Evolutionary conservation across 1,140 invertebrate genomes (phyloP).

Genomic region (Lysiphlebus fabarum): DNA sequence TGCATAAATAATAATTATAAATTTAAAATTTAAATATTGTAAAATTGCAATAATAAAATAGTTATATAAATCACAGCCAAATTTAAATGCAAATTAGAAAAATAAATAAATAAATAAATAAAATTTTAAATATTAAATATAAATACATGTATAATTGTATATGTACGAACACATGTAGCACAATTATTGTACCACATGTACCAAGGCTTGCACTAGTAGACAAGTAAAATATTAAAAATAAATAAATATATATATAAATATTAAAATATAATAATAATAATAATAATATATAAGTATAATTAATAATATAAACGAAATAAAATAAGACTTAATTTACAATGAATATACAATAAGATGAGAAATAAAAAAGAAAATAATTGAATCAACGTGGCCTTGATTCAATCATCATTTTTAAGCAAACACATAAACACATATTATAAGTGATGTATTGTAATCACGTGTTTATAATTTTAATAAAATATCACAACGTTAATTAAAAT

Average conservation of each 20-base stretch:
- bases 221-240: neutral
- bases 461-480: constrained; percentile 46
- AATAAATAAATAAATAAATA: too few species aligned
- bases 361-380: constrained; percentile 30
- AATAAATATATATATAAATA: constrained; percentile 12
- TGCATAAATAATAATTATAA: too few species aligned
- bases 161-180: too few species aligned
- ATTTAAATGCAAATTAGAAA: too few species aligned
- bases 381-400: constrained; percentile 45
- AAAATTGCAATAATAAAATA: too few species aligned
- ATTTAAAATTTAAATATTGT: too few species aligned
- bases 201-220: too few species aligned
- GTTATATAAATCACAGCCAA: too few species aligned
- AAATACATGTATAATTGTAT: too few species aligned
- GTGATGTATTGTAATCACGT: constrained; percentile 39
- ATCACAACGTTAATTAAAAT: constrained; percentile 33
- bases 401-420: constrained; percentile 39
- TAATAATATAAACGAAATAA: constrained; percentile 24
- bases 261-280: constrained; percentile 10
- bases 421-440: constrained; percentile 33
- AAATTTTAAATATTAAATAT: too few species aligned
- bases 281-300: neutral
- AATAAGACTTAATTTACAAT: constrained; percentile 17
- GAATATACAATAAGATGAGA: constrained; percentile 11
- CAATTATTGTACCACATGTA: too few species aligned